Evolutionary conservation across 2,113 vertebrate species (phyloP), one percentile per base, ranked within the genome.

Genomic region (Mastomys coucha): DNA sequence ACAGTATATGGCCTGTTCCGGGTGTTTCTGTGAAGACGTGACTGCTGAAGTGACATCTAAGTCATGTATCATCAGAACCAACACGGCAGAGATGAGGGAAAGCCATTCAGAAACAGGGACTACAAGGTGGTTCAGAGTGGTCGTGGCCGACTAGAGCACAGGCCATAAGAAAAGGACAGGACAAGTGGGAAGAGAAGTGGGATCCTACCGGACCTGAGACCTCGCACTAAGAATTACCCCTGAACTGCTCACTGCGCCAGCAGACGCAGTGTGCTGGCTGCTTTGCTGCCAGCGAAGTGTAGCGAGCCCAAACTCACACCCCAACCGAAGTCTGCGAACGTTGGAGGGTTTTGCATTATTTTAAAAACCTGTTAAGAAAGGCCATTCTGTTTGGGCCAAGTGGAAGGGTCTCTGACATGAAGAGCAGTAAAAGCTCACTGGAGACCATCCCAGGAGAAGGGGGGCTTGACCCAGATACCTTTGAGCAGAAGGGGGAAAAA

Each of bases 111-210:
- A 36, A 2, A 6, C 0, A 17, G 16, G 33, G 12, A 63, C 28
- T 0, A 5, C 4, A 17, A 58, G 1, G 45, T 2, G 0, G 42
- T 51, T 19, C 0, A 5, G 39, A 84, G 24, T 12, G 33, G 42
- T 9, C 10, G 17, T 20, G n/a, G 45, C 56, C 2, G 3, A 0
- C 33, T 1, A 0, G 42, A 42, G 56, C 33, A 69, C 22, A 92
- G 91, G 24, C 12, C 0, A 0, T 11, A 20, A 94, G 19, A 65
- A 60, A 56, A 56, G 11, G 12, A 7, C 20, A 0, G 26, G 33
- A 20, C 22, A n/a, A 53, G 49, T 6, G 2, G 5, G 11, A 24
- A 24, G 36, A n/a, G 39, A 0, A 7, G 11, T 16, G 60, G 45
- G 17, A 9, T n/a, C 78, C 84, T 42, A 9, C 7, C 51, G 14